phyloP scores from a whole-genome alignment of 1,140 invertebrate genomes.

The Asbolus verrucosus region DNA sequence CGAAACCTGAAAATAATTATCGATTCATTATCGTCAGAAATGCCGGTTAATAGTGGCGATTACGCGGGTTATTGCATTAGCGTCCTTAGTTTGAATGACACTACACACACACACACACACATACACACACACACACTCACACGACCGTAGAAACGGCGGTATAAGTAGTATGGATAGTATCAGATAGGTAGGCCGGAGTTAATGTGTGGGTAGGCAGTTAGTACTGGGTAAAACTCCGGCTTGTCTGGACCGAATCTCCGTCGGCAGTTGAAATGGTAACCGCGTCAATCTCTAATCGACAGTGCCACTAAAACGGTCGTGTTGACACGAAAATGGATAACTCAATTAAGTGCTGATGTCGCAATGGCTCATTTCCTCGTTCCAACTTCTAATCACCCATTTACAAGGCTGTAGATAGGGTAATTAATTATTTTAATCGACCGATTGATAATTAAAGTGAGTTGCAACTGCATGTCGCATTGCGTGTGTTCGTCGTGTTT shows the following conservation, averaged over 20 bases:
- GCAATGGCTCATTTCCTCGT: background rate
- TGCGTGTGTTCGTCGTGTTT: too few species aligned
- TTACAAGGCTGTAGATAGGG: too few species aligned
- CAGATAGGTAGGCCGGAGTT: conserved; percentile 19
- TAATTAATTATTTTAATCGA: conserved; percentile 1
- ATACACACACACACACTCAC: conserved; percentile 4
- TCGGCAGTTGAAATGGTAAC: background rate
- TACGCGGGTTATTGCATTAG: conserved; percentile 15
- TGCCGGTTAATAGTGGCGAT: background rate
- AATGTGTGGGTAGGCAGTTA: conserved; percentile 41
- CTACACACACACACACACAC: too few species aligned
- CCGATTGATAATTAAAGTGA: too few species aligned
- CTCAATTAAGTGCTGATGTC: too few species aligned
- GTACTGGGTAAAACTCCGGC: conserved; percentile 34
- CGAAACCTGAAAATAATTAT: conserved; percentile 10
- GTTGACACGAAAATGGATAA: too few species aligned
- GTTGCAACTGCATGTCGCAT: too few species aligned
- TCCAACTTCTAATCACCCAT: too few species aligned
- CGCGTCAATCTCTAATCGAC: too few species aligned
- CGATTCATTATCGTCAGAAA: background rate
- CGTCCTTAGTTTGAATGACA: conserved; percentile 29
- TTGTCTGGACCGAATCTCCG: conserved; percentile 43
- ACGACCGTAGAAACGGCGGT: too few species aligned
- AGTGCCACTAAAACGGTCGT: too few species aligned
- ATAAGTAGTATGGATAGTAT: conserved; percentile 31